These are phyloP conservation scores for Cantharis nigra DNA, from an alignment of 2,888 invertebrate species.

Conservation along the genomic window DNA sequence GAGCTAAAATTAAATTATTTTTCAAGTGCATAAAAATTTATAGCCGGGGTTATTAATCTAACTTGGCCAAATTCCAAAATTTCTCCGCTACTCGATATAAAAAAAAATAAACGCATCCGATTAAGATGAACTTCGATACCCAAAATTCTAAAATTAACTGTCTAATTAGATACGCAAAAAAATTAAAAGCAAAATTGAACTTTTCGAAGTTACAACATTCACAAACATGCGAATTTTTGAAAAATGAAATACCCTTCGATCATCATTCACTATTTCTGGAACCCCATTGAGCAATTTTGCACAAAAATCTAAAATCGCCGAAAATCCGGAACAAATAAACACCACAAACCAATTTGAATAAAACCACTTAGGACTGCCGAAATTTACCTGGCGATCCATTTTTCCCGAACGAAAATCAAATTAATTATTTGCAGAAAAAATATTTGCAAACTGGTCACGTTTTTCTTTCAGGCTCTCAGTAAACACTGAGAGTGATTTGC, in stretches of 20 bases:
- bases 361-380: constrained; percentile 44
- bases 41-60: neutral
- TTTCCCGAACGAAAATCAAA: constrained; percentile 17
- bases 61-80: constrained; percentile 5
- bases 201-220: neutral
- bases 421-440: constrained; percentile 4
- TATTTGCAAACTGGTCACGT: neutral
- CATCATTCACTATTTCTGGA: constrained; percentile 42
- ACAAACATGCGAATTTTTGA: constrained; percentile 15
- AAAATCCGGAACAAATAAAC: constrained; percentile 49
- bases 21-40: constrained; percentile 11
- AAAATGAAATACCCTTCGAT: constrained; percentile 42
- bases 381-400: constrained; percentile 53
- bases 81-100: neutral
- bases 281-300: constrained; percentile 40
- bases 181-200: neutral
- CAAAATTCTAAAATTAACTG: neutral
- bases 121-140: neutral
- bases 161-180: neutral
- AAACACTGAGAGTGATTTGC: constrained; percentile 47
- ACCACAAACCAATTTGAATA: constrained; percentile 46
- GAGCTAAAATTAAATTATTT: neutral
- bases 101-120: neutral
- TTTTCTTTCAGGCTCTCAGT: constrained; percentile 35
- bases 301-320: constrained; percentile 50